Percentiles rank a stretch among this genome's conserved stretches.
Evolutionary conservation across 2,797 vertebrate species (phyloP).

Genomic region (Xenopus petersii): DNA sequence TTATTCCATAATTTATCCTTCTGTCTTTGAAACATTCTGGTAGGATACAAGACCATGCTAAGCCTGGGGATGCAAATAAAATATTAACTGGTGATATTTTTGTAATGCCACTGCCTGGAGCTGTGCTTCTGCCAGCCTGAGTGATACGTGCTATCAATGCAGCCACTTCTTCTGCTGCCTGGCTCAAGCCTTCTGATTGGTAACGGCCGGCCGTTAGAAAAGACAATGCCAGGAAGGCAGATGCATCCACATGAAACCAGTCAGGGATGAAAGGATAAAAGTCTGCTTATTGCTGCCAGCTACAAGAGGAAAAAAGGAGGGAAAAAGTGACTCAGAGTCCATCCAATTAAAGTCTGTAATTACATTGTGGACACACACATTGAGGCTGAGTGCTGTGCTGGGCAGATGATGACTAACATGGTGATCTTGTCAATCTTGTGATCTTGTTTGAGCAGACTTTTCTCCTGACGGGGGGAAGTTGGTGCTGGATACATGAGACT

Average conservation of each 20-base stretch:
- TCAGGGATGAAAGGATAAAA: constrained; percentile 57
- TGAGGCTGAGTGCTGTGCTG: constrained; percentile 20
- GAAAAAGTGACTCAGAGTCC: constrained; percentile 49
- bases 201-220: constrained; percentile 56
- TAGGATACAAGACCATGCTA: no score
- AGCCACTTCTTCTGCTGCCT: constrained; percentile 56
- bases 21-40: no score
- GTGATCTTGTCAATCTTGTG: constrained; percentile 18
- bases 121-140: constrained; percentile 30
- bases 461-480: constrained; percentile 38
- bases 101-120: background rate
- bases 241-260: constrained; percentile 58
- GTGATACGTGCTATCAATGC: constrained; percentile 49
- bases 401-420: fast-evolving
- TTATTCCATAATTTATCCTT: no score
- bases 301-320: constrained; percentile 42
- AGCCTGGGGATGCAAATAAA: background rate
- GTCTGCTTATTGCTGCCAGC: constrained; percentile 59
- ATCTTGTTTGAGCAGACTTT: constrained; percentile 3
- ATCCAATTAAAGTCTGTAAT: constrained; percentile 60
- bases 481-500: background rate
- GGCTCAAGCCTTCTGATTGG: constrained; percentile 52
- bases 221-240: constrained; percentile 63
- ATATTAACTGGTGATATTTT: background rate
- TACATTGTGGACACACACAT: constrained; percentile 53